Percentiles rank a stretch among this genome's conserved stretches.
Conservation (phyloP, 2,797 vertebrate genomes). For the Rhabdomys pumilio region DNA sequence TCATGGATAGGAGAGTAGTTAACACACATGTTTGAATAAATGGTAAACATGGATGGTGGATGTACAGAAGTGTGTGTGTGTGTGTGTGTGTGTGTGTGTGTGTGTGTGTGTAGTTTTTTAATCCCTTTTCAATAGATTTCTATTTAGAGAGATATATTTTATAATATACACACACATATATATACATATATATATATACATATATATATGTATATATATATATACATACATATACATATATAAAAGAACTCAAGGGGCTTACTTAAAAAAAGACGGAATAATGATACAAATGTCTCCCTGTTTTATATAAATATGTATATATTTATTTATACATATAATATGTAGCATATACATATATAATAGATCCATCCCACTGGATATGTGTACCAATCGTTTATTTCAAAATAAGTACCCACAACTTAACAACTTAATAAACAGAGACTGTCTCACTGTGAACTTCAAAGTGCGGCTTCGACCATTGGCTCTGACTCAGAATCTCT, state of each 20-base stretch:
- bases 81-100: neutral
- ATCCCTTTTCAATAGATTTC: constrained; percentile 4
- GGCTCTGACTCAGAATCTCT: neutral
- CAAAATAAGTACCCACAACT: constrained; percentile 3
- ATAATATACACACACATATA: neutral
- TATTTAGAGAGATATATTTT: neutral
- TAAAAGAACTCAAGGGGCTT: neutral
- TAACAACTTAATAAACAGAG: neutral
- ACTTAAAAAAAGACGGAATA: no score
- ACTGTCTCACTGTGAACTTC: neutral
- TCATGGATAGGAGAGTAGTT: neutral
- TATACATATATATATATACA: neutral
- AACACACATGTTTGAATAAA: neutral
- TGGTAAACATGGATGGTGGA: neutral
- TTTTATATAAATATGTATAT: no score
- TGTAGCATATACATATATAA: neutral
- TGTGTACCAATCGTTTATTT: neutral
- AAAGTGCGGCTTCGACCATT: neutral
- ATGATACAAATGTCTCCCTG: no score
- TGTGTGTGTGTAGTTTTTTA: neutral
- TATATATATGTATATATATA: no score
- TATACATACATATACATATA: neutral
- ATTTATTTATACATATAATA: neutral
- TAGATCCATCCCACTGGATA: neutral
- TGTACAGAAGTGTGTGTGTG: neutral